A percentile compares a stretch with the other conserved stretches of the same genome.
Conservation (phyloP, 2,888 invertebrate genomes). For the Idaea dimidiata region DNA sequence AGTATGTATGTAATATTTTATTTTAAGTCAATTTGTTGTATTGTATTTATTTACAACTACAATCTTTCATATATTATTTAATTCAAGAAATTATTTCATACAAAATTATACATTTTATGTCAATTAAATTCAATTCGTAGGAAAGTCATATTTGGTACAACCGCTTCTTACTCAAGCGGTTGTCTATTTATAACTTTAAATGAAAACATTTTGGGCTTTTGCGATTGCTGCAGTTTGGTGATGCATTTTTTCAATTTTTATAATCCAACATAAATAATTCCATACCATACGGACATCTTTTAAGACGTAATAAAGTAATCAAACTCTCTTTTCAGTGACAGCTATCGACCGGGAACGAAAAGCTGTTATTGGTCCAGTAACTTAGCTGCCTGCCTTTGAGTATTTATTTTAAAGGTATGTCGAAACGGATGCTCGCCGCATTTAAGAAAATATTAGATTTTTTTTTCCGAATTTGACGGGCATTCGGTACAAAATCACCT, state of each 20-base stretch:
- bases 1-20: background rate
- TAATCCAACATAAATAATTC: background rate
- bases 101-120: background rate
- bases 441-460: too few relatives aligned
- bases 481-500: too few relatives aligned
- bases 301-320: background rate
- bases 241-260: background rate
- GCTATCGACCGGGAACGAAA: background rate
- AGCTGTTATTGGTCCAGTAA: background rate
- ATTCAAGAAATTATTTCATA: background rate
- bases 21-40: constrained; percentile 20
- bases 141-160: background rate
- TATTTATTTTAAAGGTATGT: constrained; percentile 20
- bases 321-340: background rate
- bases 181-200: background rate
- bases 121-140: background rate
- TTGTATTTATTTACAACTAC: background rate
- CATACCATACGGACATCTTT: too few relatives aligned
- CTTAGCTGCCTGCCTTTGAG: constrained; percentile 18
- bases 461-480: too few relatives aligned
- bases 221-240: background rate
- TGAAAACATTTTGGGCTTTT: background rate
- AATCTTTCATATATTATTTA: constrained; percentile 2
- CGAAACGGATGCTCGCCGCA: too few relatives aligned
- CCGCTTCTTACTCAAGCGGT: background rate